phyloP scores from a whole-genome alignment of 2,797 vertebrate species.

The Enteromius thamalakanensis region DNA sequence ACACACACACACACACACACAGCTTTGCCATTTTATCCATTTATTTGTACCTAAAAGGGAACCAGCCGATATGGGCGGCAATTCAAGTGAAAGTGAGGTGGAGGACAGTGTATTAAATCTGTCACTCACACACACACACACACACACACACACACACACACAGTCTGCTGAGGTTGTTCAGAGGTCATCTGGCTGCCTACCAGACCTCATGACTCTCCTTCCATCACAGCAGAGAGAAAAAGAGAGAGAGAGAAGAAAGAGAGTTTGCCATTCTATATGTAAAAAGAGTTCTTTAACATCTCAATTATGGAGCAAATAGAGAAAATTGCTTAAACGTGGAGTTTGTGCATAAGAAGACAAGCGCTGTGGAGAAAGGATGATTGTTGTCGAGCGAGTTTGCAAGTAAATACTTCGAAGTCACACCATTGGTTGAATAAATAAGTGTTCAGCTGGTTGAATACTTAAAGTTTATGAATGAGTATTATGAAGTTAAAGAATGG shows the following conservation, averaged over 20 bases:
- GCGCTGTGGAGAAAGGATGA: not conserved
- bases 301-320: not conserved
- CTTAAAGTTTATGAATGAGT: not conserved
- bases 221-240: slow-evolving; percentile 16
- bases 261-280: not conserved
- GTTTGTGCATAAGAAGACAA: not conserved
- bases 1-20: slow-evolving; percentile 3
- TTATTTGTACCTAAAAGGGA: not conserved
- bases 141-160: slow-evolving; percentile 28
- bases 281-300: not conserved
- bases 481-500: too few relatives aligned
- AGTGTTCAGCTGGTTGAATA: not conserved
- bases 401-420: not conserved
- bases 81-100: slow-evolving; percentile 22
- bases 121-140: slow-evolving; percentile 4
- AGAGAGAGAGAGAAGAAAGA: not conserved
- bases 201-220: slow-evolving; percentile 50
- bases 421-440: not conserved
- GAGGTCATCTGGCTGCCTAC: slow-evolving; percentile 56
- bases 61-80: not conserved
- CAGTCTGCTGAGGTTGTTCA: slow-evolving; percentile 43
- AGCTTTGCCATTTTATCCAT: slow-evolving; percentile 1
- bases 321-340: not conserved
- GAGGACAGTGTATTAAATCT: slow-evolving; percentile 8
- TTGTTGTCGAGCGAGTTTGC: not conserved